Conservation (phyloP, 2,113 vertebrate species). For the Orientallactaga bullata region DNA sequence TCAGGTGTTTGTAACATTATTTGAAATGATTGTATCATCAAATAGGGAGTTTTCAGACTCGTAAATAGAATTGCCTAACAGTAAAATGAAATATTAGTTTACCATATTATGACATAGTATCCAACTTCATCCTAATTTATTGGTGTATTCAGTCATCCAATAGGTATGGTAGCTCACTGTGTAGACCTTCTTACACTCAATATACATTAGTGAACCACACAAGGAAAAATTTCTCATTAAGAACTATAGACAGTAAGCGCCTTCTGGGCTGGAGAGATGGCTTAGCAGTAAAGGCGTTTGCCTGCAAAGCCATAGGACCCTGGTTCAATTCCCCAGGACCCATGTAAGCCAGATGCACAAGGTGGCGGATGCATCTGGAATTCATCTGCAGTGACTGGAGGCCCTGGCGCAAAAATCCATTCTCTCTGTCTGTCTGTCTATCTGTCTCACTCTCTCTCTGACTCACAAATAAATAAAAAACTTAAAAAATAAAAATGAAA, state of each 20-base stretch:
- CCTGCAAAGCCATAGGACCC: too few species aligned
- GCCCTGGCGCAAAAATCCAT: too few species aligned
- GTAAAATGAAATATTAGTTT: constrained; percentile 26
- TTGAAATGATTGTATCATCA: constrained; percentile 45
- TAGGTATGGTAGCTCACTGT: background rate
- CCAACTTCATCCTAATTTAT: background rate
- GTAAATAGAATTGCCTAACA: background rate
- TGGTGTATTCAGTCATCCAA: background rate
- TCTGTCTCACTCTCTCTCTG: too few species aligned
- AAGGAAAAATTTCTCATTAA: background rate
- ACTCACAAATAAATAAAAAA: too few species aligned
- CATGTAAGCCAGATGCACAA: too few species aligned
- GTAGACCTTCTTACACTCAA: background rate
- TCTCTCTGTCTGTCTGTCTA: too few species aligned
- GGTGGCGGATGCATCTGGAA: too few species aligned
- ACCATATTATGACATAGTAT: background rate
- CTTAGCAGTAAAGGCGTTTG: too few species aligned
- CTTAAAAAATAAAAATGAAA: too few species aligned
- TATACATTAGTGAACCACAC: background rate
- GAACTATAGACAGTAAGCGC: background rate
- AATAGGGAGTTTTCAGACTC: constrained; percentile 1
- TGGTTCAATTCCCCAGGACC: too few species aligned
- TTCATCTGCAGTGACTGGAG: too few species aligned
- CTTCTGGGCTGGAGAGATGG: too few species aligned
- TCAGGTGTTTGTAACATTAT: background rate